Evolutionary conservation across 1,140 invertebrate species (phyloP).

Genomic region (Drosophila mauritiana): DNA sequence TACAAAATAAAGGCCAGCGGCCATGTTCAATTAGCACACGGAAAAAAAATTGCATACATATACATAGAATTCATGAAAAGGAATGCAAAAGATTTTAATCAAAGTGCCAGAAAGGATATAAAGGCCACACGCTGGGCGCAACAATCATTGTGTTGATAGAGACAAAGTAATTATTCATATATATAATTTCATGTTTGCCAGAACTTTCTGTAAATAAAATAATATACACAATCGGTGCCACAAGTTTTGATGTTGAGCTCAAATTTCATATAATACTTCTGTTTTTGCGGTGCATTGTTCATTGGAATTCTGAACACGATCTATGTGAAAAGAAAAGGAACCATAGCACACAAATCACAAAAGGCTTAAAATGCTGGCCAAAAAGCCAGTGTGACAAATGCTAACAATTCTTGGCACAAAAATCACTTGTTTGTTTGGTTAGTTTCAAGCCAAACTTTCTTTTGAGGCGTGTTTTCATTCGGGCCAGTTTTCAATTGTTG

Average conservation of each 20-base stretch:
- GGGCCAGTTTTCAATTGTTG: conserved; percentile 45
- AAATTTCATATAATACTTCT: background rate
- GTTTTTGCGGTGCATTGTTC: conserved; percentile 9
- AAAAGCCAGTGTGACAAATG: conserved; percentile 43
- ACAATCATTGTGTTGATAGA: background rate
- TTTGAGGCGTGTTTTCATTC: conserved; percentile 62
- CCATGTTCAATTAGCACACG: conserved; percentile 10
- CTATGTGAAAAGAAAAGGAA: conserved; percentile 26
- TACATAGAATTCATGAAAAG: background rate
- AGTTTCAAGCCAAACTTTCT: conserved; percentile 63
- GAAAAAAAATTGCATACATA: background rate
- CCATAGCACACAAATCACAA: conserved; percentile 4
- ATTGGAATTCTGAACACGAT: conserved; percentile 28
- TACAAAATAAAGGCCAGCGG: conserved; percentile 6
- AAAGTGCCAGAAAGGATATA: background rate
- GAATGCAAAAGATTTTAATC: background rate
- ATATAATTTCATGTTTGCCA: background rate
- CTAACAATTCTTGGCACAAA: conserved; percentile 52
- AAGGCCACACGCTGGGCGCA: background rate
- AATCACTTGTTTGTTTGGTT: conserved; percentile 38
- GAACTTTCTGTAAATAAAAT: background rate
- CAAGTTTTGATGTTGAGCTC: background rate
- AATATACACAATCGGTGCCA: background rate
- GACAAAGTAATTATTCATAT: background rate
- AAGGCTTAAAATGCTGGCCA: conserved; percentile 31